A percentile compares a stretch with the other conserved stretches of the same genome.
Conservation (phyloP, 2,113 vertebrate genomes). For the Cinclus mexicanus region DNA sequence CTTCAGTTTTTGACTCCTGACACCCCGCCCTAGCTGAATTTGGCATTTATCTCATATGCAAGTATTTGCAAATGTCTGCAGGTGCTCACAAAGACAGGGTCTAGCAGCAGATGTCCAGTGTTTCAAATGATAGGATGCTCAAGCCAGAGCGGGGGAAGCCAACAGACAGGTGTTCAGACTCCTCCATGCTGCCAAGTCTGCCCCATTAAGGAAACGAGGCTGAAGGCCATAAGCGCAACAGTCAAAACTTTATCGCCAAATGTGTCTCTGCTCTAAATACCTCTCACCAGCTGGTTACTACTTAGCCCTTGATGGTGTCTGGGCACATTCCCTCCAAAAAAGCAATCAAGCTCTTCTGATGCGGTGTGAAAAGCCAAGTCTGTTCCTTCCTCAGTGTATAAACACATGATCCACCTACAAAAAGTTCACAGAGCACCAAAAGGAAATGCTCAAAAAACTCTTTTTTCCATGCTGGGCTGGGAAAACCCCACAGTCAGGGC, state of each 20-base stretch:
- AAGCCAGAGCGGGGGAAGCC: background rate
- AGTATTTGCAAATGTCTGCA: background rate
- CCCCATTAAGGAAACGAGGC: background rate
- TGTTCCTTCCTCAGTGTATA: background rate
- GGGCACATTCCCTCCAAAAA: background rate
- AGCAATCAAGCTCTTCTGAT: background rate
- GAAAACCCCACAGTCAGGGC: background rate
- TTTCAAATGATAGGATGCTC: background rate
- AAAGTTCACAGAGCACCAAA: background rate
- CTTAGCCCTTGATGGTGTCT: constrained; percentile 16
- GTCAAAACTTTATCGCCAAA: constrained; percentile 24
- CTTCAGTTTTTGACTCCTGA: background rate
- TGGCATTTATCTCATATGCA: background rate
- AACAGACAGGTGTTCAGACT: background rate
- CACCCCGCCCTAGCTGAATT: background rate
- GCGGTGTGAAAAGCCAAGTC: background rate
- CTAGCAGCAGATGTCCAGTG: background rate
- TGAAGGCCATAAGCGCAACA: background rate
- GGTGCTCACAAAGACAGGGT: background rate
- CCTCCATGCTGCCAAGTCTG: background rate
- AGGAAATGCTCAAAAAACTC: background rate
- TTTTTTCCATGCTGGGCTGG: background rate
- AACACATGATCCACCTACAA: background rate
- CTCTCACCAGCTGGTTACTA: constrained; percentile 42
- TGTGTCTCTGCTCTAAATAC: background rate